phyloP scores from a whole-genome alignment of 2,888 invertebrate species.

The Phaonia tiefii region DNA sequence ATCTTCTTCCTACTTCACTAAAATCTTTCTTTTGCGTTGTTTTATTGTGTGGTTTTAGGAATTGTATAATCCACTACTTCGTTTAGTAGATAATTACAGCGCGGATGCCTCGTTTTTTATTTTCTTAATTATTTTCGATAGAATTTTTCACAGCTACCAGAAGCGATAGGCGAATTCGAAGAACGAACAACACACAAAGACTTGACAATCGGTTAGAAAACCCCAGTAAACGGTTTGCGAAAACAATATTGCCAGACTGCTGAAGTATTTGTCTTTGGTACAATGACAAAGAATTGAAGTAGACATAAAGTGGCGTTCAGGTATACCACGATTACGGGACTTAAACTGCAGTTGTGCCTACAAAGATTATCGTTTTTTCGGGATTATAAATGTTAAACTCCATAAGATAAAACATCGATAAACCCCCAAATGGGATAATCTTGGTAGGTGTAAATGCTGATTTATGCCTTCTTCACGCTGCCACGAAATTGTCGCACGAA shows the following conservation, averaged over 20 bases:
- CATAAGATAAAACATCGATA: too few species aligned
- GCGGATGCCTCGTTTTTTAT: constrained; percentile 68
- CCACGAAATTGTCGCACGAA: too few species aligned
- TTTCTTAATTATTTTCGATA: constrained; percentile 74
- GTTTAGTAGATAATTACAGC: constrained; percentile 65
- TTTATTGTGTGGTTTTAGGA: constrained; percentile 62
- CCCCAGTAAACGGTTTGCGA: constrained; percentile 66
- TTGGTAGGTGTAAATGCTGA: too few species aligned
- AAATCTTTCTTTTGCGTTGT: constrained; percentile 63
- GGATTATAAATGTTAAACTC: too few species aligned
- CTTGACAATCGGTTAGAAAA: constrained; percentile 73
- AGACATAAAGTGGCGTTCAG: too few species aligned
- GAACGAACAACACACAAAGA: constrained; percentile 74
- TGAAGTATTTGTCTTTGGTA: too few species aligned
- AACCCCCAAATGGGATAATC: too few species aligned
- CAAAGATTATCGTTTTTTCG: too few species aligned
- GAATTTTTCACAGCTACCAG: constrained; percentile 73
- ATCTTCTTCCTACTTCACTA: constrained; percentile 27
- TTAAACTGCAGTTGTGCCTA: too few species aligned
- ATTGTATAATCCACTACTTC: constrained; percentile 35
- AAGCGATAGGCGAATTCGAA: constrained; percentile 69
- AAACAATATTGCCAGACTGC: constrained; percentile 47
- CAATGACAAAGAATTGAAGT: too few species aligned
- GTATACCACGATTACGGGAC: too few species aligned
- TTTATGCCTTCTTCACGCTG: too few species aligned